Percentiles rank a stretch among this genome's conserved stretches.
These are phyloP conservation scores for Poecilia latipinna DNA, from an alignment of 2,113 vertebrate species.

Conservation along the genomic window DNA sequence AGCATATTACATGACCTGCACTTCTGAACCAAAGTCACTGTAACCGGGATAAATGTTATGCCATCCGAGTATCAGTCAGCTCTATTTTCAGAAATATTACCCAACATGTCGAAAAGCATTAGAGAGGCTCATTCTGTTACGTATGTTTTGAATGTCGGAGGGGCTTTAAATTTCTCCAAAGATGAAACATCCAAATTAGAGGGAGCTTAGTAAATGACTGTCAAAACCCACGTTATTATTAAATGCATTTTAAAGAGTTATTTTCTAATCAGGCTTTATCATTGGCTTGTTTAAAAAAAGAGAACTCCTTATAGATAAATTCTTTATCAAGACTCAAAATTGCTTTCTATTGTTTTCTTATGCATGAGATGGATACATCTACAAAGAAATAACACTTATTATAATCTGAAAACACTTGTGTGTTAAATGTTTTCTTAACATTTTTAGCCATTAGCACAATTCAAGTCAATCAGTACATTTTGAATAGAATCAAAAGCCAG, in stretches of 20 bases:
- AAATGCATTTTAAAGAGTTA: not conserved
- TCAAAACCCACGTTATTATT: not conserved
- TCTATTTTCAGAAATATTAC: slow-evolving; percentile 49
- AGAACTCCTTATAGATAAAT: too few species aligned
- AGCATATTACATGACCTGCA: slow-evolving; percentile 56
- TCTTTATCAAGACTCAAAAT: not conserved
- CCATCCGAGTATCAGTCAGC: slow-evolving; percentile 48
- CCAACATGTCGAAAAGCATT: slow-evolving; percentile 47
- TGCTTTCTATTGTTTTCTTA: not conserved
- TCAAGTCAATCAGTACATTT: too few species aligned
- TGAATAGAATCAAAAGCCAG: too few species aligned
- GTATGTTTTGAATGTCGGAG: slow-evolving; percentile 40
- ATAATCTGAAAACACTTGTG: too few species aligned
- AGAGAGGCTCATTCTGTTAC: slow-evolving; percentile 22
- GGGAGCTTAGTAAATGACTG: slow-evolving; percentile 2
- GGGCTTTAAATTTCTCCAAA: slow-evolving; percentile 22
- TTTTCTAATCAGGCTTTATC: not conserved
- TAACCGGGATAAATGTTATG: slow-evolving; percentile 51
- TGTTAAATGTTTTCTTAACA: too few species aligned
- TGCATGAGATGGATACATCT: not conserved
- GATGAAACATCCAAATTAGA: slow-evolving; percentile 36
- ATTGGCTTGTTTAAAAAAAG: too few species aligned
- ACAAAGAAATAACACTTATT: not conserved
- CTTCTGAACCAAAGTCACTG: slow-evolving; percentile 41
- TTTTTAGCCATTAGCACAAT: too few species aligned